Evolutionary conservation across 1,140 invertebrate species (phyloP), one percentile per base, ranked within the genome.

Genomic region (Bombus consobrinus): DNA sequence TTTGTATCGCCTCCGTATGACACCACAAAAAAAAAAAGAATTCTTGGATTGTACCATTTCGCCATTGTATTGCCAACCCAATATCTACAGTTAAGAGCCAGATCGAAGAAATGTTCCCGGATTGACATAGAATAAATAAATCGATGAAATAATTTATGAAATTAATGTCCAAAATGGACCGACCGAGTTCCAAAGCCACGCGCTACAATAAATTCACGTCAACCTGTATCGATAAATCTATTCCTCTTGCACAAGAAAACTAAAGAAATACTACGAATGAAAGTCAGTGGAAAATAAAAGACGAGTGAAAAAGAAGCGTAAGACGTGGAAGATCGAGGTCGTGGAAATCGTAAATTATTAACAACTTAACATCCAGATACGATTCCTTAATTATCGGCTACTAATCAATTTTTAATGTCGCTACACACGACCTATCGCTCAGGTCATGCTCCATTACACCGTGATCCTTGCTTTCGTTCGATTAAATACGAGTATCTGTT

Each of bases 251-350:
- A 2, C 47, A 1, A 22, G 18, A 8, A 18, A 18, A 53, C 8
- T 0, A 53, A 6, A 53, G 2, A 0, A 0, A 22, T 0, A 1
- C 2, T 53, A 8, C 18, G 47, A 59, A 28, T 1, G 28, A 66
- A 66, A 66, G 47, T 53, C 47, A 22, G 6, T 53, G 47, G 47
- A 18, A 66, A 2, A 32, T 32, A 32, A 66, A 66, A 66, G 13
- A n/a, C n/a, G 15, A 8, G 0, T 18, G 13, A 15, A 34, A 66
- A 66, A 34, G 64, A n/a, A 32, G 15, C n/a, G n/a, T n/a, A 62
- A n/a, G 2, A n/a, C 28, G n/a, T 8, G 13, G 13, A 66, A 15
- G 3, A 66, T 34, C 6, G 13, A 62, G 28, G 28, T 0, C 57
- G 28, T 28, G 18, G 18, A 53, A 53, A 53, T 53, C 47, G 57